phyloP scores from a whole-genome alignment of 2,113 vertebrate species.

The Scartelaos histophorus region DNA sequence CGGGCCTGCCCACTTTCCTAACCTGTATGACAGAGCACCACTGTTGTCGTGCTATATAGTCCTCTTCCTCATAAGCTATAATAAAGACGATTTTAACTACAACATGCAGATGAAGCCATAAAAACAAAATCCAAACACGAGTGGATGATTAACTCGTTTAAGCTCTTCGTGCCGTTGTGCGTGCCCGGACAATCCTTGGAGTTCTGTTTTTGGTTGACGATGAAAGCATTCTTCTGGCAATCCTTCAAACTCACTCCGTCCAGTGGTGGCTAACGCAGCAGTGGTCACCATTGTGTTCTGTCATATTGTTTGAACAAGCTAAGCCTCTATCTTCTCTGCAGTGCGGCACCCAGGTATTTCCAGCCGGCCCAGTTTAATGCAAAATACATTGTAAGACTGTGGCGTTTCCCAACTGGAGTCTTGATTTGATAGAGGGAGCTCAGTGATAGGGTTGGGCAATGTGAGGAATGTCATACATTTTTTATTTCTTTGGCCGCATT shows the following conservation, averaged over 20 bases:
- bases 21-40: constrained; percentile 28
- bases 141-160: constrained; percentile 51
- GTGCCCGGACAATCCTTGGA: constrained; percentile 50
- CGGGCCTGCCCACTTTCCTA: constrained; percentile 12
- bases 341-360: constrained; percentile 61
- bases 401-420: constrained; percentile 45
- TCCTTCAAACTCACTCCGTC: constrained; percentile 68
- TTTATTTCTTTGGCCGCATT: constrained; percentile 29
- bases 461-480: constrained; percentile 55
- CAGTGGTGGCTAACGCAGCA: constrained; percentile 66
- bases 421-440: constrained; percentile 38
- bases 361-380: constrained; percentile 52
- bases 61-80: constrained; percentile 15
- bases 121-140: constrained; percentile 36
- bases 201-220: constrained; percentile 65
- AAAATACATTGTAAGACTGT: constrained; percentile 57
- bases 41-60: constrained; percentile 7
- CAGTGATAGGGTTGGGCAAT: constrained; percentile 35
- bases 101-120: not conserved
- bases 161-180: constrained; percentile 35
- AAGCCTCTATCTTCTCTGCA: constrained; percentile 60
- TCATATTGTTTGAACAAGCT: constrained; percentile 65
- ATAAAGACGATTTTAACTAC: constrained; percentile 12
- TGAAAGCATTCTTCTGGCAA: constrained; percentile 80
- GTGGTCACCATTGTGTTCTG: constrained; percentile 60